Base-by-base conservation (phyloP, 2,113 vertebrate species). In the Puffinus mauretanicus region DNA sequence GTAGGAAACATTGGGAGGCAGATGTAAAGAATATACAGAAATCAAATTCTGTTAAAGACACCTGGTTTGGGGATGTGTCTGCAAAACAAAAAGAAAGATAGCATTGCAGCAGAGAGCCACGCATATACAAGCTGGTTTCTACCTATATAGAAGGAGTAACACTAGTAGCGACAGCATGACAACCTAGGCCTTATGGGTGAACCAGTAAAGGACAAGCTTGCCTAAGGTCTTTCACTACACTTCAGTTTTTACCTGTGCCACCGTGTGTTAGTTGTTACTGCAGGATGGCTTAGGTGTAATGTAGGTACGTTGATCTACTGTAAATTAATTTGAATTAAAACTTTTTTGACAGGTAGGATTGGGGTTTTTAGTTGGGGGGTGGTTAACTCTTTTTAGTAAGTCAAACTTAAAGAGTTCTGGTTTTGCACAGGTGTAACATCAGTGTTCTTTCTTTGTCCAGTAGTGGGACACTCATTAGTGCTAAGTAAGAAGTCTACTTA, bases 161-260 rank as follows among this genome's bases (percentile, higher is more conserved):
- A 2, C 4, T 3, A 16, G 40, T 1, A 49, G 42, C 0, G 1
- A 22, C 36, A 15, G 18, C 7, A 6, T 6, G 22, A 16, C 46
- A 62, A 3, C 32, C 40, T 16, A 2, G 22, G 54, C 27, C 6
- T n/a, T 16, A 14, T 0, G 16, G 36, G 9, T 21, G 17, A 61
- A 16, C 1, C 0, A 1, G 7, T 1, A 1, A 1, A 1, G n/a
- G 34, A n/a, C 24, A 34, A 5, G 27, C 32, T n/a, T 17, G 60
- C 14, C 42, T 1, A 8, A 3, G 29, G 15, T 21, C n/a, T 16
- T 12, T 16, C 32, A 12, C n/a, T n/a, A 1, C 14, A 2, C 16
- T 29, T 16, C 11, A 6, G 5, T 16, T 73, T 60, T 38, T 1
- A 32, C n/a, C 54, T 57, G 26, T 47, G 46, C 36, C 0, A 0